phyloP scores from a whole-genome alignment of 2,113 vertebrate species.

The Mohoua ochrocephala region DNA sequence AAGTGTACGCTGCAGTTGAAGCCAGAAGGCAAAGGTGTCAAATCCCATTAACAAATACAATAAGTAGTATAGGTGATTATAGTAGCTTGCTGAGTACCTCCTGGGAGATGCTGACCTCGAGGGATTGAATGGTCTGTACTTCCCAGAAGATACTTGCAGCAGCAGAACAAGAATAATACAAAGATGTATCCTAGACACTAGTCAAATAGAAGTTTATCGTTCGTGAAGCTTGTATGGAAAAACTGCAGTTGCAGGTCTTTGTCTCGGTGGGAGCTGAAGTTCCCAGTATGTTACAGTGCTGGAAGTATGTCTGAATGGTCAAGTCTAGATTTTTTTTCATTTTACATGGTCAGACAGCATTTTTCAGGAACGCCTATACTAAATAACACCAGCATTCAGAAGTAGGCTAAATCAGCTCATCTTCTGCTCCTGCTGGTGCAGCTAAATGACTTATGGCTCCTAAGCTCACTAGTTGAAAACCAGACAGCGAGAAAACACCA shows the following conservation, averaged over 20 bases:
- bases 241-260: neutral
- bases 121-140: neutral
- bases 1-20: constrained; percentile 13
- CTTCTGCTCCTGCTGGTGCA: neutral
- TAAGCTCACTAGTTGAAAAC: neutral
- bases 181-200: neutral
- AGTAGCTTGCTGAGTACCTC: neutral
- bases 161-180: neutral
- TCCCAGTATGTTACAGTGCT: neutral
- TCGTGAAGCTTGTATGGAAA: neutral
- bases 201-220: neutral
- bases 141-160: neutral
- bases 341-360: neutral
- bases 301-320: neutral
- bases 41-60: constrained; percentile 50
- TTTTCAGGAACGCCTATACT: neutral
- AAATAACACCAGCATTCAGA: neutral
- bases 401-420: neutral
- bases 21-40: constrained; percentile 40
- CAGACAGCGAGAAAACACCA: neutral
- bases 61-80: constrained; percentile 2
- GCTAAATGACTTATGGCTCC: neutral
- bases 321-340: neutral
- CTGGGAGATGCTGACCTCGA: neutral
- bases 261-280: neutral